phyloP scores from a whole-genome alignment of 2,888 invertebrate species.

The Macrosiphum euphorbiae region DNA sequence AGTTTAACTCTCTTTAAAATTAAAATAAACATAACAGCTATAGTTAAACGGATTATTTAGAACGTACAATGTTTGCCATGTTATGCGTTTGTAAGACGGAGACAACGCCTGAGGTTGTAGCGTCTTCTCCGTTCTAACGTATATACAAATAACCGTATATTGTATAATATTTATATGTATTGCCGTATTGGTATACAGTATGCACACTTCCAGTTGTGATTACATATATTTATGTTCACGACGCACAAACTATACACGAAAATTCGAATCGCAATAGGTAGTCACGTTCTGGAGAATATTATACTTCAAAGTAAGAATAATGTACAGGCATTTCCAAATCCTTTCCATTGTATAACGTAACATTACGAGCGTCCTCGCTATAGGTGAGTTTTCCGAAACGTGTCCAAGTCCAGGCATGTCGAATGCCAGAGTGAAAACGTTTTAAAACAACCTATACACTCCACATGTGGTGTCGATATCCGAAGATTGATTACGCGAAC shows the following conservation, averaged over 20 bases:
- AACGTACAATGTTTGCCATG: not conserved
- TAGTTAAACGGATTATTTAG: not conserved
- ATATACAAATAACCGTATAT: not conserved
- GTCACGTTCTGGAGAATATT: conserved; percentile 36
- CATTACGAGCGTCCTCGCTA: conserved; percentile 10
- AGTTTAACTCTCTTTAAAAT: not conserved
- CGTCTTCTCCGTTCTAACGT: not conserved
- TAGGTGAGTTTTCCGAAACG: conserved; percentile 62
- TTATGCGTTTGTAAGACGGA: not conserved
- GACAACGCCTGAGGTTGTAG: not conserved
- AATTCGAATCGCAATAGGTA: conserved; percentile 33
- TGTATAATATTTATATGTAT: not conserved
- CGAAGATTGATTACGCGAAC: conserved; percentile 58
- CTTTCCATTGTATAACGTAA: conserved; percentile 45
- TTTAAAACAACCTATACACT: conserved; percentile 23
- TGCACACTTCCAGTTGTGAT: not conserved
- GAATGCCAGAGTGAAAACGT: conserved; percentile 53
- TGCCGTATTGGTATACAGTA: not conserved
- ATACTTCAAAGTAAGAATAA: not conserved
- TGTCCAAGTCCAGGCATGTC: conserved; percentile 49
- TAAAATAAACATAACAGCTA: not conserved
- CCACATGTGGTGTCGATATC: conserved; percentile 60
- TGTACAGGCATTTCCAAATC: conserved; percentile 37
- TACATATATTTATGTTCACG: not conserved
- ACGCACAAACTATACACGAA: not conserved